These are phyloP conservation scores for Dolichallabes microphthalmus DNA, from an alignment of 2,113 vertebrate genomes.

Conservation along the genomic window DNA sequence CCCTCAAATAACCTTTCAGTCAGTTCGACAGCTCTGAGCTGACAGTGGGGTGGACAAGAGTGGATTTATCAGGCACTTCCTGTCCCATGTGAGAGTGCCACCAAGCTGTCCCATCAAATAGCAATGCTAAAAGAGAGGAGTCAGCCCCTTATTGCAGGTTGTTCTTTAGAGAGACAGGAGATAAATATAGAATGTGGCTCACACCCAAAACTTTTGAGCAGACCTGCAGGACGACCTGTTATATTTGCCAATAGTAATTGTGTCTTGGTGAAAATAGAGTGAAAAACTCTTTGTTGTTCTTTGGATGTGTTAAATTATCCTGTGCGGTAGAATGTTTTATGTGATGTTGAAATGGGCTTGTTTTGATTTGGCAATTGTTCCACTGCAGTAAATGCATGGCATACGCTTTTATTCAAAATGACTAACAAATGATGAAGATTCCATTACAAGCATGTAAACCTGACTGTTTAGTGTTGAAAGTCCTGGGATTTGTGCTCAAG, in stretches of 20 bases:
- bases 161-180: slow-evolving; percentile 13
- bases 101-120: slow-evolving; percentile 47
- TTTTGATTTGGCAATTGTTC: neutral
- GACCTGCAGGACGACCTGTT: slow-evolving; percentile 15
- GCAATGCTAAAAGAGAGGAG: slow-evolving; percentile 12
- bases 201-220: slow-evolving; percentile 14
- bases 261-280: neutral
- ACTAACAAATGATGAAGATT: neutral
- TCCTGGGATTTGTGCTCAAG: neutral
- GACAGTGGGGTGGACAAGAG: neutral
- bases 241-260: neutral
- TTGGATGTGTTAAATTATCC: neutral
- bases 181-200: slow-evolving; percentile 35
- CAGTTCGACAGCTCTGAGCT: slow-evolving; percentile 21
- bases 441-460: neutral
- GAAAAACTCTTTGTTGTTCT: slow-evolving; percentile 1
- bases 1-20: slow-evolving; percentile 3
- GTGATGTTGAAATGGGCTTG: neutral
- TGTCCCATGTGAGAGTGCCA: slow-evolving; percentile 42
- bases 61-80: slow-evolving; percentile 32
- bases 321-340: neutral
- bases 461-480: neutral
- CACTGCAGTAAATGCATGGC: neutral
- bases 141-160: slow-evolving; percentile 7
- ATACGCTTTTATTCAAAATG: neutral